These are phyloP conservation scores for Bombus affinis DNA, from an alignment of 1,140 invertebrate genomes.

Conservation along the genomic window DNA sequence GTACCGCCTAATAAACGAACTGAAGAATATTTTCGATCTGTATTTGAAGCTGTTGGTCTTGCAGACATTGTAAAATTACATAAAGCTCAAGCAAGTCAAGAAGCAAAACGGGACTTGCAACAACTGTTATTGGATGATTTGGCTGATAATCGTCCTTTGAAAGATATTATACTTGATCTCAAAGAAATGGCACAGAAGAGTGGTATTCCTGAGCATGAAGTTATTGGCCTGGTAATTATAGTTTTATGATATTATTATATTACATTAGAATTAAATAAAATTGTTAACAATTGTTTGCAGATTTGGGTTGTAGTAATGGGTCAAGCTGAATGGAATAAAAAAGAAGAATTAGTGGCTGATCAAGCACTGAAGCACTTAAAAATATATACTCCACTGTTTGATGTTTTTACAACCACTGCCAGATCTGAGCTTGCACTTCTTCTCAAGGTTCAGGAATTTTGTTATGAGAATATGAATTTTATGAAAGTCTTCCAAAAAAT, in stretches of 20 bases:
- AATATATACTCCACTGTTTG: slow-evolving; percentile 92
- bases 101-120: slow-evolving; percentile 91
- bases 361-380: slow-evolving; percentile 96
- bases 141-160: slow-evolving; percentile 90
- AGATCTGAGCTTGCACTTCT: slow-evolving; percentile 94
- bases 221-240: slow-evolving; percentile 87
- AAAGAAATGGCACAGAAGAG: slow-evolving; percentile 92
- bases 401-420: slow-evolving; percentile 91
- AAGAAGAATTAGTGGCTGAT: slow-evolving; percentile 97
- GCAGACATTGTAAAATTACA: slow-evolving; percentile 95
- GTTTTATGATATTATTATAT: neutral
- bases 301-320: slow-evolving; percentile 97
- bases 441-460: slow-evolving; percentile 97
- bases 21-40: slow-evolving; percentile 92
- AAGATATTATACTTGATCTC: slow-evolving; percentile 92
- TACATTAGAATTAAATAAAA: neutral
- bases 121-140: slow-evolving; percentile 90
- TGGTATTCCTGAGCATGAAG: slow-evolving; percentile 94
- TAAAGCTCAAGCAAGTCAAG: slow-evolving; percentile 94
- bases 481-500: slow-evolving; percentile 99
- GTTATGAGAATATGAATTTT: slow-evolving; percentile 99
- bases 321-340: slow-evolving; percentile 98
- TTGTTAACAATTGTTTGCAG: slow-evolving; percentile 75
- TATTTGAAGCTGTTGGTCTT: slow-evolving; percentile 93
- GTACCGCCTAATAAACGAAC: slow-evolving; percentile 96